Evolutionary conservation across 1,140 invertebrate genomes (phyloP).

Genomic region (Daktulosphaira vitifoliae): DNA sequence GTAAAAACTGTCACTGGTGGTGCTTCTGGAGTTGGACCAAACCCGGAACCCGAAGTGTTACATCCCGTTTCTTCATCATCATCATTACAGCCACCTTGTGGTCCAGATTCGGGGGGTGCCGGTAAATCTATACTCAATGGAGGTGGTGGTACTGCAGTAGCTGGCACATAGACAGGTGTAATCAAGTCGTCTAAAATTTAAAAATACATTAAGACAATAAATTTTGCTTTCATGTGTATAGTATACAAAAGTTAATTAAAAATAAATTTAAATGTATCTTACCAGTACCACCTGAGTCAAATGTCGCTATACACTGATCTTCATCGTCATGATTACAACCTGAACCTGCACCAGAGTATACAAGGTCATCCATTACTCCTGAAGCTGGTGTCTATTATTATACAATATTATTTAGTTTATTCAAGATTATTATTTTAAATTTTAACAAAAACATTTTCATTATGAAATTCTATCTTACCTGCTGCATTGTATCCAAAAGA

Average conservation of each 20-base stretch:
- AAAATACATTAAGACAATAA: no score
- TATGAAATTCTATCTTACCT: constrained; percentile 47
- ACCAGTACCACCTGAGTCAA: constrained; percentile 68
- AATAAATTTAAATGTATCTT: constrained; percentile 37
- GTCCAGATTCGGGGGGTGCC: not conserved
- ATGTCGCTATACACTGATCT: constrained; percentile 74
- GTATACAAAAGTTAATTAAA: no score
- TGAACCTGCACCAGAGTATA: constrained; percentile 80
- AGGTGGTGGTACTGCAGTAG: constrained; percentile 47
- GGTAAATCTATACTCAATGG: constrained; percentile 46
- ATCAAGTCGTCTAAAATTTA: constrained; percentile 85
- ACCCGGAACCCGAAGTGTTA: constrained; percentile 23
- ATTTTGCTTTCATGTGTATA: no score
- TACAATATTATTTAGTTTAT: constrained; percentile 13
- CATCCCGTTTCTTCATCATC: constrained; percentile 39
- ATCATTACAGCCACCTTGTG: constrained; percentile 37
- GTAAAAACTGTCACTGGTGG: constrained; percentile 35
- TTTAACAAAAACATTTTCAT: no score
- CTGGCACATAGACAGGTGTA: constrained; percentile 80
- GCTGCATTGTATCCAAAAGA: constrained; percentile 65
- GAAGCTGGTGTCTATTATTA: constrained; percentile 67
- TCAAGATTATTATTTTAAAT: no score
- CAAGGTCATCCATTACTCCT: constrained; percentile 70
- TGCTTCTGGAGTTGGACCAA: constrained; percentile 22
- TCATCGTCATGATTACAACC: constrained; percentile 76